A percentile compares a stretch with the other conserved stretches of the same genome.
Evolutionary conservation across 2,113 vertebrate species (phyloP).

Genomic region (Platichthys flesus): DNA sequence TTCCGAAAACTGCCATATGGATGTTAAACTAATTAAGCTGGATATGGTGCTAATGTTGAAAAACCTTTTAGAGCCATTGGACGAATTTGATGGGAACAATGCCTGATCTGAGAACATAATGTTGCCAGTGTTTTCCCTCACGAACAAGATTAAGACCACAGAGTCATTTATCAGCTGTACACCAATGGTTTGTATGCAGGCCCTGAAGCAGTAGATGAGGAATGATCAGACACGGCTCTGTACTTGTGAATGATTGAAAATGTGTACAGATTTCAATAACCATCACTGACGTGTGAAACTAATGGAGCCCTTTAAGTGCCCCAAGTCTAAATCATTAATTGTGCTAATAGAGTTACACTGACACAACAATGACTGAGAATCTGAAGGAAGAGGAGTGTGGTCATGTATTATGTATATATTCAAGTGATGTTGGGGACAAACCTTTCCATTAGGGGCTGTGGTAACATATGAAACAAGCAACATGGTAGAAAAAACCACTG

Average conservation of each 20-base stretch:
- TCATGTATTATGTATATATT: not conserved
- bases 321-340: slow-evolving; percentile 55
- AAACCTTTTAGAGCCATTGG: not conserved
- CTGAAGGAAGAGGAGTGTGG: not conserved
- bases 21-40: not conserved
- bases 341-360: slow-evolving; percentile 45
- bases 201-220: slow-evolving; percentile 31
- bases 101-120: slow-evolving; percentile 12
- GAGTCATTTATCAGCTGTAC: slow-evolving; percentile 39
- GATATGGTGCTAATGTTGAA: not conserved
- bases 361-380: slow-evolving; percentile 35
- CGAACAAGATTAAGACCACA: slow-evolving; percentile 10
- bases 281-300: slow-evolving; percentile 55
- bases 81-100: not conserved
- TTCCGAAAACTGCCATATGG: not conserved
- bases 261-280: slow-evolving; percentile 63
- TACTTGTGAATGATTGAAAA: slow-evolving; percentile 36
- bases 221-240: slow-evolving; percentile 16
- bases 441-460: not conserved
- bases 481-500: not conserved
- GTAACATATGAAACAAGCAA: too few relatives aligned
- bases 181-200: not conserved
- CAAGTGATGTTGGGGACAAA: not conserved
- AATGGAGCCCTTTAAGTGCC: slow-evolving; percentile 54
- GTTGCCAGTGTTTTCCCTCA: slow-evolving; percentile 11